phyloP scores from a whole-genome alignment of 2,797 vertebrate species.

The Sparidentex hasta region DNA sequence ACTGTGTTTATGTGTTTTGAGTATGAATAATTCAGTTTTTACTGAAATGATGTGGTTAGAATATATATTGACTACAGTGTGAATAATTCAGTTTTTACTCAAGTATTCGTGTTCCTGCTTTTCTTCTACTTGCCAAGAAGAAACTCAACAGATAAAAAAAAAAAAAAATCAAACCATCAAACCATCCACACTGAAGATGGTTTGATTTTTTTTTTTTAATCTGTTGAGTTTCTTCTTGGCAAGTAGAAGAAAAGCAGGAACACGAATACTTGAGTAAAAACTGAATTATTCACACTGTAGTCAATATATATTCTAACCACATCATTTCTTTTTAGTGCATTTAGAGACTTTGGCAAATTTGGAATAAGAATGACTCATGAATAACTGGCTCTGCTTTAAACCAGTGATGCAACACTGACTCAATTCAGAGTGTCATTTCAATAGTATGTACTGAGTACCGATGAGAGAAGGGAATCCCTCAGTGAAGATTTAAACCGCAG shows the following conservation, averaged over 20 bases:
- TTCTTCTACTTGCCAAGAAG: constrained; percentile 12
- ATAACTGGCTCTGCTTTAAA: constrained; percentile 1
- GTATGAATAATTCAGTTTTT: no score
- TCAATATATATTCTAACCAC: background rate
- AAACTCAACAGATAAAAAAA: background rate
- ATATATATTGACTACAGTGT: background rate
- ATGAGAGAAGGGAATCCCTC: constrained; percentile 1
- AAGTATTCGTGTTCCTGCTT: constrained; percentile 18
- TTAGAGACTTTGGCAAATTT: background rate
- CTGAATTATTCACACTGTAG: constrained; percentile 1
- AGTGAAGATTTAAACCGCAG: background rate
- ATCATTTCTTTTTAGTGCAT: background rate
- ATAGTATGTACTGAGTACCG: background rate
- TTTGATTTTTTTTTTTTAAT: no score
- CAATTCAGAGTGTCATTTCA: background rate
- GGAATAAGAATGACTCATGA: background rate
- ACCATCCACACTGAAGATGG: background rate
- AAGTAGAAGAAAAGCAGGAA: constrained; percentile 22
- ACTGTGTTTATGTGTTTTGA: background rate
- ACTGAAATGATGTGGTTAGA: background rate
- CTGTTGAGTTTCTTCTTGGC: constrained; percentile 2
- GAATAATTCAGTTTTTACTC: background rate
- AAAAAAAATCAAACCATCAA: no score
- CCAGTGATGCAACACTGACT: background rate
- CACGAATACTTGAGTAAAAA: constrained; percentile 6